phyloP scores from a whole-genome alignment of 2,113 vertebrate genomes.

The Zingel zingel region DNA sequence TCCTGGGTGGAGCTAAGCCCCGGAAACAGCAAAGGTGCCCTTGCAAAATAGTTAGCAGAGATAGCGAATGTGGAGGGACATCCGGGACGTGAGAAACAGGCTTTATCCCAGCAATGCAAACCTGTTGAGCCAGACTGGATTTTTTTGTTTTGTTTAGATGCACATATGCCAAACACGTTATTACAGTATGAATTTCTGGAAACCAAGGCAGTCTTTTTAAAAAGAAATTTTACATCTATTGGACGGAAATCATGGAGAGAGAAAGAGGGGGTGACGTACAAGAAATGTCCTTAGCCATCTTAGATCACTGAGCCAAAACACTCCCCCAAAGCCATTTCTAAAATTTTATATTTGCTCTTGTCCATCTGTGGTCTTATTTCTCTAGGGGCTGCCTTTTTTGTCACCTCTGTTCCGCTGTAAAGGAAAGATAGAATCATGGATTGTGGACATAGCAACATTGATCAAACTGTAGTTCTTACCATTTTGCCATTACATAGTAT shows the following conservation, averaged over 20 bases:
- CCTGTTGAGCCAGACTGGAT: no score
- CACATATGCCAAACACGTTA: background rate
- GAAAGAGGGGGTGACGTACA: background rate
- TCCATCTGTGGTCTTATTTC: slow-evolving; percentile 31
- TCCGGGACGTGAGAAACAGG: no score
- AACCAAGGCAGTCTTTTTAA: background rate
- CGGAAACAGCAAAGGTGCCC: no score
- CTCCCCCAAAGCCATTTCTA: background rate
- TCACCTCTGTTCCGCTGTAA: background rate
- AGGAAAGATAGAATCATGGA: background rate
- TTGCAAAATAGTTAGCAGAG: no score
- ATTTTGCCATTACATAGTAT: background rate
- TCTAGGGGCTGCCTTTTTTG: slow-evolving; percentile 3
- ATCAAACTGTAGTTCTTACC: background rate
- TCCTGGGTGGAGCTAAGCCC: no score
- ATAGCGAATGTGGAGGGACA: no score
- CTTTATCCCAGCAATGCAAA: no score
- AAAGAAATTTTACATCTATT: background rate
- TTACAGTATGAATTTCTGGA: background rate
- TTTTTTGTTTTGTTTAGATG: background rate
- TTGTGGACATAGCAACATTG: background rate
- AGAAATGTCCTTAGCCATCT: slow-evolving; percentile 8
- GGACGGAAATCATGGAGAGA: background rate
- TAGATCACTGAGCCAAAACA: background rate
- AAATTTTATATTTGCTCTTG: slow-evolving; percentile 21